These are phyloP conservation scores for Listrodromus nycthemerus DNA, from an alignment of 2,888 invertebrate species.

Conservation along the genomic window DNA sequence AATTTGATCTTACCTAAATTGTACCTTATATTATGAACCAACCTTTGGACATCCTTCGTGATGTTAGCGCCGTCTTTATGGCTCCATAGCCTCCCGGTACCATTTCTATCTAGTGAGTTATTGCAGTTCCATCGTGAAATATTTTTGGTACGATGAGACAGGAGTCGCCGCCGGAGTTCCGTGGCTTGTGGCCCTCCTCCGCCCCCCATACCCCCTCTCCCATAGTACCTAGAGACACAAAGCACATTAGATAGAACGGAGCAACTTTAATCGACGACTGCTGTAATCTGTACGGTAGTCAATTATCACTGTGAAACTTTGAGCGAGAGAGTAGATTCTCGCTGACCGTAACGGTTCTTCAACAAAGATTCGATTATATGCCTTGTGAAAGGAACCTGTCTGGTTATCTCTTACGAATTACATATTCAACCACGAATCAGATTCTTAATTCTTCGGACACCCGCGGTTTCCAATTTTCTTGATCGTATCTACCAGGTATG, in stretches of 20 bases:
- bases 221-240: slow-evolving; percentile 81
- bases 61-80: slow-evolving; percentile 65
- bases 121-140: slow-evolving; percentile 69
- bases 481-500: neutral
- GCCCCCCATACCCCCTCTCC: slow-evolving; percentile 84
- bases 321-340: slow-evolving; percentile 7
- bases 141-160: slow-evolving; percentile 77
- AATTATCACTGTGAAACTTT: slow-evolving; percentile 63
- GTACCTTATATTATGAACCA: slow-evolving; percentile 26
- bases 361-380: slow-evolving; percentile 69
- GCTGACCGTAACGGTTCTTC: slow-evolving; percentile 26
- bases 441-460: slow-evolving; percentile 27
- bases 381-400: slow-evolving; percentile 24
- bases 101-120: slow-evolving; percentile 74
- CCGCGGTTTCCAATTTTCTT: neutral
- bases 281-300: slow-evolving; percentile 66
- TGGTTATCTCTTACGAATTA: slow-evolving; percentile 43
- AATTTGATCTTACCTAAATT: too few species aligned
- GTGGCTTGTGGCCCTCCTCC: slow-evolving; percentile 84
- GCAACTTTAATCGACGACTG: slow-evolving; percentile 73
- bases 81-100: slow-evolving; percentile 45
- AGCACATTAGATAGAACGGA: slow-evolving; percentile 24
- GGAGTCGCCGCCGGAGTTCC: slow-evolving; percentile 83
- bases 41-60: slow-evolving; percentile 76
- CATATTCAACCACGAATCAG: slow-evolving; percentile 29